Evolutionary conservation across 2,797 vertebrate species (phyloP), one percentile per base, ranked within the genome.

Genomic region (Schizopygopsis malacanthus): DNA sequence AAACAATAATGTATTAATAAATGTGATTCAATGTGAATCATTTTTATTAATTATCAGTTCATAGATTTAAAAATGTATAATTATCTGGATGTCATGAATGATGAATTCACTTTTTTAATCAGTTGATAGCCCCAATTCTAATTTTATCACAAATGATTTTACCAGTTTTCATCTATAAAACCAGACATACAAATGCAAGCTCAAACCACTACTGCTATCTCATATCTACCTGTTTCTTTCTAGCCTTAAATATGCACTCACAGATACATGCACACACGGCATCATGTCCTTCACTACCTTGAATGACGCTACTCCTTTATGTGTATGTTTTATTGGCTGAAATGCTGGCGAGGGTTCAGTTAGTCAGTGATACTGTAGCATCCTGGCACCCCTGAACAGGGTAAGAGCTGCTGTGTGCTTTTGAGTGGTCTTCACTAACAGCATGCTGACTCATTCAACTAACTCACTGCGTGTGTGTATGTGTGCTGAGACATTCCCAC

Each of bases 331-430:
- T 92, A 87, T 92, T 89, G 83, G 82, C 87, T 89, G 87, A 93
- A 92, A 94, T 87, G 88, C 92, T 93, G 93, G 54, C 87, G 90
- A 93, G 92, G 92, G 69, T 93, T 85, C 86, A 90, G 91, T 92
- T 92, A 89, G 89, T 89, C 91, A 91, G 89, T 90, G 78, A 80
- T 89, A 72, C 87, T 81, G 63, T 86, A 85, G 79, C 79, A 43
- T 87, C 86, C 82, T 87, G 87, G 86, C 88, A 70, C 76, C 69
- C 72, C 81, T 88, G 89, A 91, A 90, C 85, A 91, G 91, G 94
- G 95, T 95, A 95, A 95, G 95, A 93, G 41, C 79, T 75, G 78
- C 78, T 73, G 84, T 86, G 89, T 86, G 86, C 83, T 85, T 84
- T 71, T 81, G 67, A 85, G 67, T 87, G 86, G 65, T 79, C 71